A percentile compares a stretch with the other conserved stretches of the same genome.
These are phyloP conservation scores for Choreutis nemorana DNA, from an alignment of 2,888 invertebrate genomes.

Conservation along the genomic window DNA sequence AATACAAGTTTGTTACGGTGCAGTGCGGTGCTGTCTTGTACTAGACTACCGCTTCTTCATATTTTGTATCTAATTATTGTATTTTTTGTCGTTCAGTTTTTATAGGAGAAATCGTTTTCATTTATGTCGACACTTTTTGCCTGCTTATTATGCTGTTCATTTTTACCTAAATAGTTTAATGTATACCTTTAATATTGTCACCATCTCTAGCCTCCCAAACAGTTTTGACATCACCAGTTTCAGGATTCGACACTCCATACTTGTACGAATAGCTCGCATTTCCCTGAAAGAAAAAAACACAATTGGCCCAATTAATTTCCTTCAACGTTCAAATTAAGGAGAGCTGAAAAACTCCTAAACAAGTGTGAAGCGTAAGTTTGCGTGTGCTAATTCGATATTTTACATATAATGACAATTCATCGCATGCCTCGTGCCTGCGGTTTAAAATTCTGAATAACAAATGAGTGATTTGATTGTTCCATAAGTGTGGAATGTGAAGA, in stretches of 20 bases:
- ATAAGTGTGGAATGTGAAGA: slow-evolving; percentile 35
- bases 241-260: slow-evolving; percentile 68
- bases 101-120: not conserved
- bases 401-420: slow-evolving; percentile 39
- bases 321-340: too few relatives aligned
- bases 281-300: slow-evolving; percentile 42
- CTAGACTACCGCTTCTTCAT: too few relatives aligned
- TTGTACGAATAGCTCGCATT: slow-evolving; percentile 68
- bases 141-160: not conserved
- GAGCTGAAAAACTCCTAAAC: slow-evolving; percentile 21
- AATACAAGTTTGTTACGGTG: too few relatives aligned
- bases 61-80: too few relatives aligned
- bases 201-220: slow-evolving; percentile 71
- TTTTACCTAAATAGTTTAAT: not conserved
- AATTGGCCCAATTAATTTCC: slow-evolving; percentile 1
- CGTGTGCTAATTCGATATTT: slow-evolving; percentile 49
- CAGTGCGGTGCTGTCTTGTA: too few relatives aligned
- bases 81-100: too few relatives aligned
- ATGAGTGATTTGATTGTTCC: slow-evolving; percentile 42
- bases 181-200: slow-evolving; percentile 62
- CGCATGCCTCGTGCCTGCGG: slow-evolving; percentile 40
- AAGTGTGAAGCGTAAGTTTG: slow-evolving; percentile 43
- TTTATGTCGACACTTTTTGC: not conserved
- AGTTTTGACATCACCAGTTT: slow-evolving; percentile 68
- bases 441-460: slow-evolving; percentile 50